Evolutionary conservation across 2,113 vertebrate species (phyloP).

Genomic region (Haemorhous mexicanus): DNA sequence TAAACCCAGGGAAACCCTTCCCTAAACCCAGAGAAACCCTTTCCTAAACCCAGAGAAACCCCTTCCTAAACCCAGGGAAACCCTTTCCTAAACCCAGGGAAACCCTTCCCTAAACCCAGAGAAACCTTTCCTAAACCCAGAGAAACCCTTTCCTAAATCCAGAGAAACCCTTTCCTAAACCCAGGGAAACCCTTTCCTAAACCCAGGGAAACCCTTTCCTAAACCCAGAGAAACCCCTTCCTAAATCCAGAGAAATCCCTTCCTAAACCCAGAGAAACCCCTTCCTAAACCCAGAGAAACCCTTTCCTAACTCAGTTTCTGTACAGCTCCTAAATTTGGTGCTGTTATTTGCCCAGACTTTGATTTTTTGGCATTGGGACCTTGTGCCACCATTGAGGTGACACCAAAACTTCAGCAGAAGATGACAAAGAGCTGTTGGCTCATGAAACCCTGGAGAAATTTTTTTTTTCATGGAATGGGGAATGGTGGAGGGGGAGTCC

Average conservation of each 20-base stretch:
- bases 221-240: not conserved
- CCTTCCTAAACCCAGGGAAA: not conserved
- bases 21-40: not conserved
- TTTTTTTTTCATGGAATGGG: not conserved
- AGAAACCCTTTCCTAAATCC: no score
- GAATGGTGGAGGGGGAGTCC: not conserved
- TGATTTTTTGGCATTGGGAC: not conserved
- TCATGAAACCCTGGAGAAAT: not conserved
- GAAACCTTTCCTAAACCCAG: no score
- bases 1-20: no score
- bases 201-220: not conserved
- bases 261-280: not conserved
- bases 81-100: not conserved
- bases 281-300: not conserved
- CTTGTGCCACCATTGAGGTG: rapidly evolving
- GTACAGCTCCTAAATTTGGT: not conserved
- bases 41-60: not conserved
- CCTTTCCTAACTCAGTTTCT: not conserved
- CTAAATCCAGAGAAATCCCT: not conserved
- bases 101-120: not conserved
- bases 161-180: no score
- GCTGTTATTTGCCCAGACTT: not conserved
- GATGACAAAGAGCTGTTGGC: not conserved
- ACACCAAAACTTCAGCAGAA: not conserved
- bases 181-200: not conserved